Conservation (phyloP, 2,113 vertebrate species). For the Centropristis striata region DNA sequence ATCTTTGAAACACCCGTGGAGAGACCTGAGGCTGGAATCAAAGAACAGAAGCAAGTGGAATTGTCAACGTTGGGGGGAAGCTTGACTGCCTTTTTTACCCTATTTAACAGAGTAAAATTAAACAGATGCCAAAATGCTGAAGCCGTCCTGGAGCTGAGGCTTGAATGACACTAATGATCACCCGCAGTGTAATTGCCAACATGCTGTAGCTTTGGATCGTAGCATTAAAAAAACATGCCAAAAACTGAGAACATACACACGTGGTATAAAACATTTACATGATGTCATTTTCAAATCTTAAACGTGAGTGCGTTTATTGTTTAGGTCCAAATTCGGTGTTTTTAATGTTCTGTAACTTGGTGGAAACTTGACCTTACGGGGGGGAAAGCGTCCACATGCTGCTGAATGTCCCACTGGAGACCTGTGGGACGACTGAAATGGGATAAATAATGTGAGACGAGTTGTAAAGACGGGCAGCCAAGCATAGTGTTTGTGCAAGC, state of each 20-base stretch:
- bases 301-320: constrained; percentile 41
- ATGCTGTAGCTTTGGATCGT: constrained; percentile 28
- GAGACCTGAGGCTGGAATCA: constrained; percentile 14
- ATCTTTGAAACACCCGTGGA: constrained; percentile 10
- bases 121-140: constrained; percentile 41
- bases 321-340: neutral
- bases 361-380: constrained; percentile 6
- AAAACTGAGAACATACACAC: neutral
- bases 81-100: constrained; percentile 14
- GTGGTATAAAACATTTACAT: neutral
- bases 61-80: constrained; percentile 1
- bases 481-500: constrained; percentile 45
- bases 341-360: constrained; percentile 20
- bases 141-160: constrained; percentile 14
- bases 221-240: constrained; percentile 7
- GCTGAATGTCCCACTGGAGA: constrained; percentile 2
- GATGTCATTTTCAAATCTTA: constrained; percentile 12
- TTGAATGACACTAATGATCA: constrained; percentile 56
- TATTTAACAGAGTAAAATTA: constrained; percentile 37
- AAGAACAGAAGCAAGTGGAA: constrained; percentile 21
- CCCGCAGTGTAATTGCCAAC: constrained; percentile 49
- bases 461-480: constrained; percentile 36
- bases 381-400: neutral
- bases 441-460: constrained; percentile 20
- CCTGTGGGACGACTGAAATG: neutral